Base-by-base conservation (phyloP, 2,113 vertebrate genomes). In the Pterocles burchelli region DNA sequence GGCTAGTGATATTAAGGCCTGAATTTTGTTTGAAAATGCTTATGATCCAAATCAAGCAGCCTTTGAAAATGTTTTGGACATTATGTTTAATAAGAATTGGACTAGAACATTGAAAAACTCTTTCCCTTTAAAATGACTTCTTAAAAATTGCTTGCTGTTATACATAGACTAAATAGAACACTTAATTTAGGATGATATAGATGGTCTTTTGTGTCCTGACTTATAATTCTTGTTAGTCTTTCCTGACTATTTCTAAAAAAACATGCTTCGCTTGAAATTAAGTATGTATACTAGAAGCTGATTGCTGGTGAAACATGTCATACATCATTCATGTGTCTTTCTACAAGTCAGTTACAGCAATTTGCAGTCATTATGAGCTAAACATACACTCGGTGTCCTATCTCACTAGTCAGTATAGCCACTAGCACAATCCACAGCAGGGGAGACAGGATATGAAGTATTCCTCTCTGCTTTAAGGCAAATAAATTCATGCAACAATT, bases 401-500 rank as follows among this genome's bases (percentile, higher is more conserved):
- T 95, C 79, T 90, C 58, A 63, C 62, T 63, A 68, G 79, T 72
- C 70, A 73, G 48, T 33, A 24, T 57, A 76, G 21, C 25, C 3
- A 10, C 76, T 70, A 63, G 70, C 38, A 75, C 77, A 63, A 58
- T 82, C 49, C 34, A 85, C 72, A 75, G 55, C 55, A 54, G 41
- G 54, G 38, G 75, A 93, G 79, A 66, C 57, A 36, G 51, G 48
- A 77, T 55, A 46, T 81, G 90, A 95, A 58, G 24, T 72, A 63
- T 41, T 82, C 48, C 43, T 86, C 38, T 66, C 43, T 81, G 61
- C 55, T 89, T 95, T 76, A 82, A 80, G 81, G 54, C 71, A 85
- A 96, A 88, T 68, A 83, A 80, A 82, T 92, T 96, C 52, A 88
- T 82, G 78, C 85, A 92, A 93, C 33, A 36, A 22, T 78, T 46